phyloP scores from a whole-genome alignment of 2,888 invertebrate species.

The Drosophila testacea region DNA sequence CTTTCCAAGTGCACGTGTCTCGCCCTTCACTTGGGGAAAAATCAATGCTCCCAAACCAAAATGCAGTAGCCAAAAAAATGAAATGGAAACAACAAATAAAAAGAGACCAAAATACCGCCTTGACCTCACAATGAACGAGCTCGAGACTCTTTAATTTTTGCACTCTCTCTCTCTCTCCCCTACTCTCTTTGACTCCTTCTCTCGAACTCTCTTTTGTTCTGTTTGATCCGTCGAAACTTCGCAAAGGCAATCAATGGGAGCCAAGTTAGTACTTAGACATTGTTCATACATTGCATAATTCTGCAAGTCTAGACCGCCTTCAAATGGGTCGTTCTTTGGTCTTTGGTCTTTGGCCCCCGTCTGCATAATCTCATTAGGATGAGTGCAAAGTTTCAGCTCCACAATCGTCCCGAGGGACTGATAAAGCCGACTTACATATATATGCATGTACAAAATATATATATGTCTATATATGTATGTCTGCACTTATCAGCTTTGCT shows the following conservation, averaged over 20 bases:
- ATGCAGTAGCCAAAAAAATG: conserved; percentile 40
- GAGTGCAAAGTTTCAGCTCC: conserved; percentile 52
- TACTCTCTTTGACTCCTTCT: conserved; percentile 6
- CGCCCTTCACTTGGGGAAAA: conserved; percentile 37
- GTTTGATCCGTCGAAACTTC: conserved; percentile 36
- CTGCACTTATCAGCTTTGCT: conserved; percentile 48
- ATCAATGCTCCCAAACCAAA: conserved; percentile 47
- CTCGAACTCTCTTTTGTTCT: no score
- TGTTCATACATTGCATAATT: conserved; percentile 52
- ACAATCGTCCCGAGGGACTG: conserved; percentile 19
- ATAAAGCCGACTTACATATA: conserved; percentile 36
- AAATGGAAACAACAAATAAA: conserved; percentile 11
- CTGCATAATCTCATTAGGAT: conserved; percentile 48
- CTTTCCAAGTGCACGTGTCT: conserved; percentile 43
- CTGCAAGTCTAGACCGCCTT: conserved; percentile 31
- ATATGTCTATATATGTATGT: background rate
- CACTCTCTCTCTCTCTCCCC: background rate
- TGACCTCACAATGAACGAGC: conserved; percentile 47
- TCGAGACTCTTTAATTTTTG: conserved; percentile 5
- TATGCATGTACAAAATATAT: background rate
- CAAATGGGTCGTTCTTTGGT: conserved; percentile 29
- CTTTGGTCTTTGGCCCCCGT: conserved; percentile 23
- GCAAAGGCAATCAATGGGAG: conserved; percentile 30
- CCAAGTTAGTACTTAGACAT: conserved; percentile 2
- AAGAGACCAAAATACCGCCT: conserved; percentile 25